Evolutionary conservation across 2,113 vertebrate genomes (phyloP).

Genomic region (Lycaon pictus): DNA sequence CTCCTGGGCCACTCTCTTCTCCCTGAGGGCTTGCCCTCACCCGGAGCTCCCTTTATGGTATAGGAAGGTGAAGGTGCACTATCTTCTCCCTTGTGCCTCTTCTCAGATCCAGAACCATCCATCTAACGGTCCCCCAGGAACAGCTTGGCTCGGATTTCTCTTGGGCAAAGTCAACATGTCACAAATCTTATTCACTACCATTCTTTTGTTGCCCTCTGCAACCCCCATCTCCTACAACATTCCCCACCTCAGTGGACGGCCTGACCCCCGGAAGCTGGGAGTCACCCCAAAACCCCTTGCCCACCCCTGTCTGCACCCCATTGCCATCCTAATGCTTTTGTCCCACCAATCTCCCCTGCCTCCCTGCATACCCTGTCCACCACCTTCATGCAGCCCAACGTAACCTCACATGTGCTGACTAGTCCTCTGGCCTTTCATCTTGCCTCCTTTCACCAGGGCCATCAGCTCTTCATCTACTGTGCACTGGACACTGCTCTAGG

Average conservation of each 20-base stretch:
- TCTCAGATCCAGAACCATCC: background rate
- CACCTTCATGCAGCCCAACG: background rate
- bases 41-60: too few species aligned
- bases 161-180: background rate
- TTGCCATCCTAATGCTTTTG: background rate
- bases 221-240: too few species aligned
- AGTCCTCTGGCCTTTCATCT: background rate
- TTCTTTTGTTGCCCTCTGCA: fast-evolving
- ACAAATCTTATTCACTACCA: fast-evolving
- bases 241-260: background rate
- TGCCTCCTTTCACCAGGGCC: background rate
- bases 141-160: background rate
- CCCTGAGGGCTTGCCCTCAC: background rate
- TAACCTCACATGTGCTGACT: background rate
- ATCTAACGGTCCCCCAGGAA: background rate
- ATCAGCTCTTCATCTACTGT: background rate
- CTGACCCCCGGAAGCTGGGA: too few species aligned
- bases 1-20: background rate
- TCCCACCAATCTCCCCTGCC: background rate
- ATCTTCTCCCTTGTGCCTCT: background rate
- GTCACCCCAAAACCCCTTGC: background rate
- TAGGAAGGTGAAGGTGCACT: background rate
- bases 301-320: fast-evolving
- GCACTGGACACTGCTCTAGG: background rate
- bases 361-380: background rate